Percentiles rank a stretch among this genome's conserved stretches.
Conservation (phyloP, 2,888 invertebrate species). For the Coelopa pilipes region DNA sequence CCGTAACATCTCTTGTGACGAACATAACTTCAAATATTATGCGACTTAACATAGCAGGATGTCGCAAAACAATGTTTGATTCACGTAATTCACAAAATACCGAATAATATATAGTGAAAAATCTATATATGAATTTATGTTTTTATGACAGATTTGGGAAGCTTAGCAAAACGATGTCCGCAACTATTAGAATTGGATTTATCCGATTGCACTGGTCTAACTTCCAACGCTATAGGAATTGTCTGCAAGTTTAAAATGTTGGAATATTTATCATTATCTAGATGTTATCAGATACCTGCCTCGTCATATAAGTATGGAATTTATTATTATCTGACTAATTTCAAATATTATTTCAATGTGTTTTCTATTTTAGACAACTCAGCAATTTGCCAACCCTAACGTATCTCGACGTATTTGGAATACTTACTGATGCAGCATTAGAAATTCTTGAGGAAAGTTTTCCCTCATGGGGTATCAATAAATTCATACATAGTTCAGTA, state of each 20-base stretch:
- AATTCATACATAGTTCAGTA: slow-evolving; percentile 83
- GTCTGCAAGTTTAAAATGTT: slow-evolving; percentile 72
- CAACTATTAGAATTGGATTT: slow-evolving; percentile 85
- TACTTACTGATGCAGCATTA: slow-evolving; percentile 72
- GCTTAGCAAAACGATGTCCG: slow-evolving; percentile 75
- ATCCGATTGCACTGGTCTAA: slow-evolving; percentile 84
- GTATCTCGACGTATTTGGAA: slow-evolving; percentile 85
- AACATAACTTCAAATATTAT: slow-evolving; percentile 75
- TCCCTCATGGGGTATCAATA: slow-evolving; percentile 75
- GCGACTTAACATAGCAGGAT: slow-evolving; percentile 85
- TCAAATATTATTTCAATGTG: slow-evolving; percentile 5
- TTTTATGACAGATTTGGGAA: slow-evolving; percentile 72
- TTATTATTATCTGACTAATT: neutral
- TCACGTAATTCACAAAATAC: slow-evolving; percentile 71
- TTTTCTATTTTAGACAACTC: slow-evolving; percentile 68
- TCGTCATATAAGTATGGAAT: slow-evolving; percentile 74
- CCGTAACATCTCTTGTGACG: slow-evolving; percentile 72
- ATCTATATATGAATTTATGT: slow-evolving; percentile 70
- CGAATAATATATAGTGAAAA: neutral
- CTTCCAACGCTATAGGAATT: slow-evolving; percentile 71
- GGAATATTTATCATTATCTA: slow-evolving; percentile 81
- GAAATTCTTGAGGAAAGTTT: slow-evolving; percentile 70
- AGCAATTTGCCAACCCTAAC: slow-evolving; percentile 74
- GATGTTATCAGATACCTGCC: slow-evolving; percentile 83
- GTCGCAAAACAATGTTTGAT: slow-evolving; percentile 79